Conservation (phyloP, 2,888 invertebrate species). For the Willowsia nigromaculata region DNA sequence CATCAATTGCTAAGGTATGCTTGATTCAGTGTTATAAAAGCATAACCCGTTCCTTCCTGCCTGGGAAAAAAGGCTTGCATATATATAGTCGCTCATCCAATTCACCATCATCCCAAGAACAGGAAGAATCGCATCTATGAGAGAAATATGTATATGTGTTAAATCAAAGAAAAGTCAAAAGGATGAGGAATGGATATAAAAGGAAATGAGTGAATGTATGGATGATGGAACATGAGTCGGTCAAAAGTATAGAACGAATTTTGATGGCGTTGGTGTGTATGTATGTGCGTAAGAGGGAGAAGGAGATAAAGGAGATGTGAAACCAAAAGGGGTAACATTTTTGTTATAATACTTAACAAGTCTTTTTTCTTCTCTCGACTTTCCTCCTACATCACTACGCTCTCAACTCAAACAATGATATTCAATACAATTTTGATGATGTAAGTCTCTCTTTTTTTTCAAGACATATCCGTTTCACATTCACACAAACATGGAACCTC, state of each 20-base stretch:
- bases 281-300: too few relatives aligned
- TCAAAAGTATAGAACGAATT: conserved; percentile 7
- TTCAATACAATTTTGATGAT: conserved; percentile 60
- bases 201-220: conserved; percentile 45
- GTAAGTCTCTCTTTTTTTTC: conserved; percentile 47
- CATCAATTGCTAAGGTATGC: conserved; percentile 3
- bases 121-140: not conserved
- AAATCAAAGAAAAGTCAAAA: not conserved
- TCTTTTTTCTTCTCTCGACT: conserved; percentile 31
- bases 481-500: conserved; percentile 67
- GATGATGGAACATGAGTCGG: conserved; percentile 44
- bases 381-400: conserved; percentile 43
- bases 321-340: conserved; percentile 41
- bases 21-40: conserved; percentile 37
- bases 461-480: conserved; percentile 71
- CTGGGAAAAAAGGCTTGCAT: not conserved
- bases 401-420: conserved; percentile 54
- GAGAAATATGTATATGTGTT: not conserved
- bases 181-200: too few relatives aligned
- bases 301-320: conserved; percentile 64
- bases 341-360: conserved; percentile 50
- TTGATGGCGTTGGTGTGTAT: not conserved
- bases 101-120: not conserved
- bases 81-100: not conserved
- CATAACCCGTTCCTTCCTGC: conserved; percentile 69